These are phyloP conservation scores for Ciconia maguari DNA, from an alignment of 2,113 vertebrate species.

Conservation along the genomic window DNA sequence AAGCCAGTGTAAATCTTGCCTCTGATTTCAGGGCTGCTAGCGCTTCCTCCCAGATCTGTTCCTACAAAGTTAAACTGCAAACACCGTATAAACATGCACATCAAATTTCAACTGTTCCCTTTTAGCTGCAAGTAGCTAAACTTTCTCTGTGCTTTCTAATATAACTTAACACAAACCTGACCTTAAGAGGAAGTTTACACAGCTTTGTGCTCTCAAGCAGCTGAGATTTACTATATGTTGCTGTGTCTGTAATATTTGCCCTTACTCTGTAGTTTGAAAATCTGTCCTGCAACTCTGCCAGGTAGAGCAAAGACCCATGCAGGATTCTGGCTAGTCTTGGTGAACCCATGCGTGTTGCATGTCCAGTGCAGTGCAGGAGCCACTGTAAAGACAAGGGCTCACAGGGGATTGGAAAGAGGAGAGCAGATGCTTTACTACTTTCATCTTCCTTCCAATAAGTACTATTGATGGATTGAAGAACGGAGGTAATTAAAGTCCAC, in stretches of 20 bases:
- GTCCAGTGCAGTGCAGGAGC: neutral
- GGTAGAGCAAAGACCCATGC: neutral
- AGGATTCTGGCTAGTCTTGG: neutral
- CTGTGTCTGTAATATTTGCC: slow-evolving; percentile 37
- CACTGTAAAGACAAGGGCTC: neutral
- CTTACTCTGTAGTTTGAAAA: neutral
- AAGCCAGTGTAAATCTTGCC: neutral
- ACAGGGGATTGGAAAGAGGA: neutral
- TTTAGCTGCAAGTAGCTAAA: slow-evolving; percentile 8
- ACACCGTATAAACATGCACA: neutral
- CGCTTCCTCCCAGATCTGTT: neutral
- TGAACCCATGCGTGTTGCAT: neutral
- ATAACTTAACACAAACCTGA: slow-evolving; percentile 47
- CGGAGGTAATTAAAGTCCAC: neutral
- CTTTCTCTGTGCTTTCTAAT: slow-evolving; percentile 48
- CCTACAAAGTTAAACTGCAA: neutral
- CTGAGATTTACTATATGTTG: slow-evolving; percentile 46
- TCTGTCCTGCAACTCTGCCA: neutral
- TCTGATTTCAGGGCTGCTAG: neutral
- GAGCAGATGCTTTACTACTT: neutral
- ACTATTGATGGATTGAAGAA: neutral
- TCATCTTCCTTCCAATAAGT: neutral
- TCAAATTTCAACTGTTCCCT: neutral
- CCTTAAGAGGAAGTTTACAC: slow-evolving; percentile 63
- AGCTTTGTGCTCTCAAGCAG: slow-evolving; percentile 34